Percentiles rank a stretch among this genome's conserved stretches.
Evolutionary conservation across 2,797 vertebrate genomes (phyloP).

Genomic region (Falco columbarius): DNA sequence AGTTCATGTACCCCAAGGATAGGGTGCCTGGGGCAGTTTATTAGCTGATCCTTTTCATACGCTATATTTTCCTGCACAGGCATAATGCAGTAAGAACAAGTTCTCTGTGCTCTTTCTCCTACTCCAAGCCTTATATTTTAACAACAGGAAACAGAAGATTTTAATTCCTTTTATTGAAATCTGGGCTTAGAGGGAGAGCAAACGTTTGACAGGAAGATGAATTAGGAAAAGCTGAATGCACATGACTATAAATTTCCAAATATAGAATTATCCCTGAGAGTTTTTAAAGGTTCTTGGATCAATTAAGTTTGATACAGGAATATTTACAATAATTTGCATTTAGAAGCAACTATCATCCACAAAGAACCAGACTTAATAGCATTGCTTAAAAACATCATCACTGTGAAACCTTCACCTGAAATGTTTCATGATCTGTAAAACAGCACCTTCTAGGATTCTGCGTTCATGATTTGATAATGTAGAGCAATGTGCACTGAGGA

Average conservation of each 20-base stretch:
- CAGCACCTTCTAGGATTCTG: neutral
- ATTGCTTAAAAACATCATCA: neutral
- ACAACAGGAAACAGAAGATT: neutral
- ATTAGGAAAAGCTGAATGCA: neutral
- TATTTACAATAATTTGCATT: neutral
- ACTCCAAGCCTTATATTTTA: neutral
- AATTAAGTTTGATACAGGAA: neutral
- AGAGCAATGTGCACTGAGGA: neutral
- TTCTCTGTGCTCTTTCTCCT: neutral
- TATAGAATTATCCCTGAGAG: neutral
- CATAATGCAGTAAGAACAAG: neutral
- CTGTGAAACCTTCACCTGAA: neutral
- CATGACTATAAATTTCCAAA: neutral
- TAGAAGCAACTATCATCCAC: neutral
- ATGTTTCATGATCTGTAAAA: neutral
- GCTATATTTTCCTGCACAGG: neutral
- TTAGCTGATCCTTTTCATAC: neutral
- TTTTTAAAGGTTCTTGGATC: neutral
- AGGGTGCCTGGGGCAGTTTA: neutral
- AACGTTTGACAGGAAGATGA: neutral
- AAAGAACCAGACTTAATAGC: neutral
- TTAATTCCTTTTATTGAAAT: neutral
- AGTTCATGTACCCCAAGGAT: neutral
- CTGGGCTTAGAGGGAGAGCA: neutral
- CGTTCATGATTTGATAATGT: neutral